Evolutionary conservation across 2,113 vertebrate genomes (phyloP).

Genomic region (Entelurus aequoreus): DNA sequence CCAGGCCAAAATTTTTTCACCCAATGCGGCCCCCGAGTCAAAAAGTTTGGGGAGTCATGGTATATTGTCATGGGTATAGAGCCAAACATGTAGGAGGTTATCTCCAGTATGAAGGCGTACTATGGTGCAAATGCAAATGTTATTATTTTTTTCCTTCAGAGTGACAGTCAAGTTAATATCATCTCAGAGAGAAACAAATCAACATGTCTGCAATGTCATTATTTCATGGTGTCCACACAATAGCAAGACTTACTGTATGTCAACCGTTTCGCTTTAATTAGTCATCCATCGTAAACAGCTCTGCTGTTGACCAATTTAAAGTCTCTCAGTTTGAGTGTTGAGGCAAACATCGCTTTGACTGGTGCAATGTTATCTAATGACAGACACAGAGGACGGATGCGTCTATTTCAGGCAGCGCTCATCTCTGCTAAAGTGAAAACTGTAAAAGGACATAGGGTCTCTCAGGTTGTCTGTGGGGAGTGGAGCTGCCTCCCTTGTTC

Average conservation of each 20-base stretch:
- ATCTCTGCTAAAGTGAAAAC: conserved; percentile 7
- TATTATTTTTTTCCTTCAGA: no score
- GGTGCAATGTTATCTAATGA: conserved; percentile 15
- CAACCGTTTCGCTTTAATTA: conserved; percentile 37
- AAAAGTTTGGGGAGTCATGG: no score
- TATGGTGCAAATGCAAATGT: no score
- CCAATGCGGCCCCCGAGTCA: no score
- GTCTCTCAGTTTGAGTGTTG: conserved; percentile 16
- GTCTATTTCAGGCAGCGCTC: conserved; percentile 14
- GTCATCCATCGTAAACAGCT: conserved; percentile 11
- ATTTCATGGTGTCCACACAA: conserved; percentile 49
- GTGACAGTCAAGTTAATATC: no score
- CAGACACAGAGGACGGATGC: background rate
- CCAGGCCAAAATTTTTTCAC: no score
- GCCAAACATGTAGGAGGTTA: background rate
- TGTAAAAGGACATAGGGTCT: conserved; percentile 32
- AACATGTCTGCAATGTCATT: conserved; percentile 40
- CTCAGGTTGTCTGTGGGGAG: conserved; percentile 17
- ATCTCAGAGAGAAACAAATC: conserved; percentile 27
- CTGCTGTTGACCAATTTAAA: conserved; percentile 23
- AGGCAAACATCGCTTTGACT: conserved; percentile 12
- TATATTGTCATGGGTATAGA: no score
- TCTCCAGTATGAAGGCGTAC: background rate
- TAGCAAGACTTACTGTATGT: conserved; percentile 38
- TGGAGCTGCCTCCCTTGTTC: conserved; percentile 31